Percentiles rank a stretch among this genome's conserved stretches.
Conservation (phyloP, 2,113 vertebrate species). For the Alexandromys fortis region DNA sequence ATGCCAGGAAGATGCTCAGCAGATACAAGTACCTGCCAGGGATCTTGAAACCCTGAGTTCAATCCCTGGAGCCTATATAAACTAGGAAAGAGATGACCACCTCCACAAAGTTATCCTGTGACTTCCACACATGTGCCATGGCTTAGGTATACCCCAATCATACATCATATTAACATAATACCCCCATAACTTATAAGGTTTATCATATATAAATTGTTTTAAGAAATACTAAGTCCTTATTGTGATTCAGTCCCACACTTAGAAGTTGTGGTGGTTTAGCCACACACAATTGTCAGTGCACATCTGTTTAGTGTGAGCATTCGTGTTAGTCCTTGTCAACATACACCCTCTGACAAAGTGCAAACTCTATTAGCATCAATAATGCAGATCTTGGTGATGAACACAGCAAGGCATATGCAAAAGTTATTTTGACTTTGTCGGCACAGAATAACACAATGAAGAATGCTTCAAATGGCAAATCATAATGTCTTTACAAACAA, state of each 20-base stretch:
- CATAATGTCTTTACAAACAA: constrained; percentile 74
- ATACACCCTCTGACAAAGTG: background rate
- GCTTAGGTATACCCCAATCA: too few species aligned
- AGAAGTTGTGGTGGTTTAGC: background rate
- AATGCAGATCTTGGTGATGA: background rate
- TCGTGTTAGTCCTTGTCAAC: background rate
- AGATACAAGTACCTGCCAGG: background rate
- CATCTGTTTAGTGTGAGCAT: background rate
- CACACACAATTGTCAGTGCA: background rate
- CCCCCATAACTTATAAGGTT: background rate
- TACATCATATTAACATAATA: background rate
- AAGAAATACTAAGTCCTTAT: background rate
- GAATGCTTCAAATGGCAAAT: constrained; percentile 78
- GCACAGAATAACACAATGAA: constrained; percentile 55
- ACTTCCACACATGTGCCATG: too few species aligned
- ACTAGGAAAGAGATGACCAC: background rate
- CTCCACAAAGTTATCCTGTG: background rate
- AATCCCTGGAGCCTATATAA: background rate
- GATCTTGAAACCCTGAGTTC: background rate
- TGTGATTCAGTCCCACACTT: background rate
- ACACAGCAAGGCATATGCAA: background rate
- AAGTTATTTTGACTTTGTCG: constrained; percentile 57
- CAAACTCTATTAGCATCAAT: background rate
- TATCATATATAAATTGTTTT: background rate
- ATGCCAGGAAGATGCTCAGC: background rate